Base-by-base conservation (phyloP, 2,113 vertebrate genomes). In the Chaenocephalus aceratus region DNA sequence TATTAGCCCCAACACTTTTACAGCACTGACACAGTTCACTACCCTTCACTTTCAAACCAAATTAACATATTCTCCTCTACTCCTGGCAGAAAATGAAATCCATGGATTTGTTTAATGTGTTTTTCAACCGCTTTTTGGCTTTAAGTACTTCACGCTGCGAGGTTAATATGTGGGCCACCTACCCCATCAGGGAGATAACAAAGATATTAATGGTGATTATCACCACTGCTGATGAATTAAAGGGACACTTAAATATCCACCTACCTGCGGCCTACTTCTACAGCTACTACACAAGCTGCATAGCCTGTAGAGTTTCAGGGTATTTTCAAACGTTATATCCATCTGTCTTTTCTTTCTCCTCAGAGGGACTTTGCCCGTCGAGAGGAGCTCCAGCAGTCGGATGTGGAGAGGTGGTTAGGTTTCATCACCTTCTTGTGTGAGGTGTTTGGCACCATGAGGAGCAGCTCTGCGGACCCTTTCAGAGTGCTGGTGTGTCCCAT, bases 391-490 rank as follows among this genome's bases (percentile, higher is more conserved):
- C 98, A 97, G 94, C 96, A 95, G 89, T 93, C 90, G 0, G 97
- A 99, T 0, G 97, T 99, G 92, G 98, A 99, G 90, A 93, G 94
- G 84, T 99, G 98, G 98, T 91, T 99, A 72, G 98, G 98, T 44
- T 99, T 99, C 96, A 98, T 99, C 96, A 99, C 97, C 67, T 98
- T 99, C 67, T 94, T 99, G 82, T 99, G 98, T 0, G 98, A 99
- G 86, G 98, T 99, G 75, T 99, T 99, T 0, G 96, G 97, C 49
- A 97, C 95, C 91, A 99, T 99, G 97, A 95, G 97, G 89, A 99
- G 98, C 96, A 98, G 96, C 92, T 96, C 95, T 0, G 96, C 97
- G 3, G 97, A 99, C 84, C 98, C 98, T 0, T 99, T 97, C 88
- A 93, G 97, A 69, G 98, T 99, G 79, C 96, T 99, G 0, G 98